phyloP scores from a whole-genome alignment of 2,888 invertebrate species.

The Ophion costatus region DNA sequence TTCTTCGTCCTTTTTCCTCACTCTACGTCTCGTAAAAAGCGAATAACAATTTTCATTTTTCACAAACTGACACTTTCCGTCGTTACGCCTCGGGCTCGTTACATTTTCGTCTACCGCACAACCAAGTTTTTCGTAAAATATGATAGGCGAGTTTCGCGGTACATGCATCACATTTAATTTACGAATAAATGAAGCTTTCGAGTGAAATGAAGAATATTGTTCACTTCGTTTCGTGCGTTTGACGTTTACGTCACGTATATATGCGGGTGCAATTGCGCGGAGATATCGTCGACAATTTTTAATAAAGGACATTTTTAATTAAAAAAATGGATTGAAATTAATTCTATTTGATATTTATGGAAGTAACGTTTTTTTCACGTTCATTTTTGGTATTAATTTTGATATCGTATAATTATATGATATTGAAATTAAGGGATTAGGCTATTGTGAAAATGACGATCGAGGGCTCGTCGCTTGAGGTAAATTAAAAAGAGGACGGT shows the following conservation, averaged over 20 bases:
- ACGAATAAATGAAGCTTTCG: slow-evolving; percentile 8
- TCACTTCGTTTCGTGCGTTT: neutral
- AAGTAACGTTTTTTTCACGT: neutral
- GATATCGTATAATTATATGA: neutral
- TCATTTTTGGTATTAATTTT: slow-evolving; percentile 7
- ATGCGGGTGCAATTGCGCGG: no score
- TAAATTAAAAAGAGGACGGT: no score
- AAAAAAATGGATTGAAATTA: no score
- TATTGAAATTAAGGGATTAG: no score
- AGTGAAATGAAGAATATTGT: neutral
- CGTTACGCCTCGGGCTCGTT: neutral
- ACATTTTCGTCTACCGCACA: neutral
- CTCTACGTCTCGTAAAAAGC: slow-evolving; percentile 36
- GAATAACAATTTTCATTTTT: slow-evolving; percentile 56
- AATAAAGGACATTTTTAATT: no score
- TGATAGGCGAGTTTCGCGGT: slow-evolving; percentile 15
- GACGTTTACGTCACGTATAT: neutral
- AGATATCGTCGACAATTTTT: no score
- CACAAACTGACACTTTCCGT: slow-evolving; percentile 21
- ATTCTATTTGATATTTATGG: no score
- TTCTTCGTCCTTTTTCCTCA: neutral
- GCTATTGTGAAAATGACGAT: no score
- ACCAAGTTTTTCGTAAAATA: slow-evolving; percentile 1
- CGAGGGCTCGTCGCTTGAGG: no score
- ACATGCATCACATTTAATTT: slow-evolving; percentile 23